Conservation (phyloP, 2,113 vertebrate species). For the Ciconia boyciana region DNA sequence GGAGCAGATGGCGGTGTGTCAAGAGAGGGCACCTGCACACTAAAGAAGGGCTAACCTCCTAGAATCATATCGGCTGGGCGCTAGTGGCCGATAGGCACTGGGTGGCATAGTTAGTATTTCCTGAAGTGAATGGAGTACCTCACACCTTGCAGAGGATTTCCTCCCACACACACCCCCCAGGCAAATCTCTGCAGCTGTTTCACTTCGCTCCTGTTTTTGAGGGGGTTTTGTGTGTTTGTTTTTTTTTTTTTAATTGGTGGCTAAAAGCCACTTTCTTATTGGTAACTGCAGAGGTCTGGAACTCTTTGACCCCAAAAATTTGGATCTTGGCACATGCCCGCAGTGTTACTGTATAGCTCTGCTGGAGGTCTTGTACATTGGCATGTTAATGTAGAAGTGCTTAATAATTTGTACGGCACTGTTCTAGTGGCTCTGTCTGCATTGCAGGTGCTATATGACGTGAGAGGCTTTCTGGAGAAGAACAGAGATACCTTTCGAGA, state of each 20-base stretch:
- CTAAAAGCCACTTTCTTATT: neutral
- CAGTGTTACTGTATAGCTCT: neutral
- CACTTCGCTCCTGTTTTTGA: neutral
- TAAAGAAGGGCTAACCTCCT: neutral
- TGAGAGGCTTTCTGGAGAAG: conserved; percentile 88
- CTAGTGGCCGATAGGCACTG: neutral
- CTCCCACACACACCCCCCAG: neutral
- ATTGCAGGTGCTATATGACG: conserved; percentile 85
- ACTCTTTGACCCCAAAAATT: neutral
- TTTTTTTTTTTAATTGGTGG: neutral
- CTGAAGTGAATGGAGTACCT: neutral
- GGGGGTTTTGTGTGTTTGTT: neutral
- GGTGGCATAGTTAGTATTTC: neutral
- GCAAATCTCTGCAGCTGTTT: neutral
- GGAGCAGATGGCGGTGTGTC: neutral
- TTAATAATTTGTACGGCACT: neutral
- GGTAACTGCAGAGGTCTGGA: neutral
- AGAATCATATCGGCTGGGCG: neutral
- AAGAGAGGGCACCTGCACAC: neutral
- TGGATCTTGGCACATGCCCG: neutral
- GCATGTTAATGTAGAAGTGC: neutral
- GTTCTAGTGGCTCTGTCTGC: neutral
- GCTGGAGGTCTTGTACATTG: neutral
- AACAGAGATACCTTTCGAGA: conserved; percentile 94
- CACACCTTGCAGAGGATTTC: neutral